Base-by-base conservation (phyloP, 1,140 invertebrate species). In the Ceratoteleas bidentatus region DNA sequence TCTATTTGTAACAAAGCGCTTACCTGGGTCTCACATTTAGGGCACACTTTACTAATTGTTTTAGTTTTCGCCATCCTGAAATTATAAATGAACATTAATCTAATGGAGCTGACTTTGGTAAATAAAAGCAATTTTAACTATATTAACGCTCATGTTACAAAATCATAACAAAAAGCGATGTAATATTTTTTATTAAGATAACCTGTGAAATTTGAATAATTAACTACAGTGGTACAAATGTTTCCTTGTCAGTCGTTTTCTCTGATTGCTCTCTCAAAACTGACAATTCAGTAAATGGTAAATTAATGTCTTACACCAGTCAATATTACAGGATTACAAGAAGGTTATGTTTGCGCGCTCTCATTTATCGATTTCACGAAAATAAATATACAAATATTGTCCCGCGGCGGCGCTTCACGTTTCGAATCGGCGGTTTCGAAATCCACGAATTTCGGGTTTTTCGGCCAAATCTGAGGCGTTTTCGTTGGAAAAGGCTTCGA, bases 1-100 rank as follows among this genome's bases (percentile, higher is more conserved):
- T n/a, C n/a, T n/a, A n/a, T n/a, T n/a, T n/a, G n/a, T n/a, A n/a
- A n/a, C n/a, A n/a, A n/a, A n/a, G n/a, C n/a, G n/a, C n/a, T 87
- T 90, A 93, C 93, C 92, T 93, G 93, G 75, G 92, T 92, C 83
- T 93, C 93, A 85, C 93, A 94, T 87, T 93, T 93, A 0, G 93
- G 93, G 74, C 93, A 94, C 49, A 92, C 92, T 91, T 94, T 94
- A 61, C 92, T 93, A 72, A 94, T 93, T 57, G 92, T 93, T 87
- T 93, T 92, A 57, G 88, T 92, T 81, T 92, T 92, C 38, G 90
- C 90, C 91, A 92, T 92, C 76, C 70, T 86, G 69, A 66, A 75
- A n/a, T n/a, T n/a, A n/a, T n/a, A 70, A 10, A 64, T 49, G n/a
- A 64, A 47, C 43, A 33, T 14, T 54, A 47, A 53, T 33, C 6